Conservation (phyloP, 2,888 invertebrate genomes). For the Tachina fera region DNA sequence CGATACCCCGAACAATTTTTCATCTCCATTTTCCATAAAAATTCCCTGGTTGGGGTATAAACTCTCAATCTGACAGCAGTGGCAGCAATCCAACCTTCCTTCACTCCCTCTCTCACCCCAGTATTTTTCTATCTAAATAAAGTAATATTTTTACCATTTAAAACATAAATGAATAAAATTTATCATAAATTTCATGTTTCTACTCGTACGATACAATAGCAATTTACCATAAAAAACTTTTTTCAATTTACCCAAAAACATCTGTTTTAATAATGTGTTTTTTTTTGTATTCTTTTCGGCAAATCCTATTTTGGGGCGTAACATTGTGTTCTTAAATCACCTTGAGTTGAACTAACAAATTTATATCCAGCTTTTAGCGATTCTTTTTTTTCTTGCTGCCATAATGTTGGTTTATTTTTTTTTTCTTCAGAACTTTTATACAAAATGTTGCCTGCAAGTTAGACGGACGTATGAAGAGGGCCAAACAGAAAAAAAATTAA, state of each 20-base stretch:
- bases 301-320: neutral
- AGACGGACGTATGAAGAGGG: neutral
- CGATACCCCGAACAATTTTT: no score
- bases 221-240: neutral
- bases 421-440: neutral
- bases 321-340: conserved; percentile 24
- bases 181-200: neutral
- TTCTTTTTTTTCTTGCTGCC: conserved; percentile 26
- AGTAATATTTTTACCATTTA: no score
- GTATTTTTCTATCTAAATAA: no score
- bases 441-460: neutral
- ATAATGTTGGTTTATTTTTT: neutral
- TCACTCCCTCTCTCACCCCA: no score
- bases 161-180: no score
- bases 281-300: neutral
- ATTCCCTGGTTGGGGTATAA: no score
- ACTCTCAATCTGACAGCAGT: no score
- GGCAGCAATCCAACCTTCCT: no score
- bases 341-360: conserved; percentile 28
- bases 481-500: neutral
- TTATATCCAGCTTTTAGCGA: conserved; percentile 36
- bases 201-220: neutral
- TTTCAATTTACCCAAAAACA: conserved; percentile 14
- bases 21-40: no score
- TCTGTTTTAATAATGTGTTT: neutral